Percentiles rank a stretch among this genome's conserved stretches.
These are phyloP conservation scores for Crenuchus spilurus DNA, from an alignment of 2,797 vertebrate species.

Conservation along the genomic window DNA sequence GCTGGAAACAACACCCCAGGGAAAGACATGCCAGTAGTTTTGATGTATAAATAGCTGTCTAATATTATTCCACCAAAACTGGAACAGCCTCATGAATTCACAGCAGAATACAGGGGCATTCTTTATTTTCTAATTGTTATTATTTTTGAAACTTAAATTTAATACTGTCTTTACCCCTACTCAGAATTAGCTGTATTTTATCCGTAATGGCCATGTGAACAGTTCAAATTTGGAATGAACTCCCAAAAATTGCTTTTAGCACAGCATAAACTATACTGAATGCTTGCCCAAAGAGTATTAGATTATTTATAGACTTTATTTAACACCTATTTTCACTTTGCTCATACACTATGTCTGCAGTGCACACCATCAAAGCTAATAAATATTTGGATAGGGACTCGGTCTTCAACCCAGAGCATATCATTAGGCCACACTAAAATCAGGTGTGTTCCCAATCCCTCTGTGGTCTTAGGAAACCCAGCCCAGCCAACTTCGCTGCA, in stretches of 20 bases:
- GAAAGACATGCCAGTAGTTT: not conserved
- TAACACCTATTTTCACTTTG: not conserved
- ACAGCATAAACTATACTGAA: not conserved
- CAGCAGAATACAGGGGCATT: too few relatives aligned
- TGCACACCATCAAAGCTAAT: not conserved
- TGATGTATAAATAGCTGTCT: not conserved
- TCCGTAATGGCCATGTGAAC: too few relatives aligned
- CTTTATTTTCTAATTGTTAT: too few relatives aligned
- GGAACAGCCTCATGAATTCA: too few relatives aligned
- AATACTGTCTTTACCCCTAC: too few relatives aligned
- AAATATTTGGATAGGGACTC: conserved; percentile 7
- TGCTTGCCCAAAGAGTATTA: not conserved
- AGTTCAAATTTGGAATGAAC: too few relatives aligned
- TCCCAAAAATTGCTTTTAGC: too few relatives aligned
- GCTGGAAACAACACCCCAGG: not conserved
- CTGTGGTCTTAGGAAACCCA: conserved; percentile 48
- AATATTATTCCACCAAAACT: too few relatives aligned
- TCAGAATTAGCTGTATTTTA: too few relatives aligned
- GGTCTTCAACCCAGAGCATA: not conserved
- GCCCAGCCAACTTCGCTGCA: conserved; percentile 94
- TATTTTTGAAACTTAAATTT: too few relatives aligned
- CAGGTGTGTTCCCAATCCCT: conserved; percentile 17
- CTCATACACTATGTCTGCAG: not conserved
- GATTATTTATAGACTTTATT: not conserved
- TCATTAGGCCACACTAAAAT: conserved; percentile 15